Evolutionary conservation across 2,113 vertebrate species (phyloP), one percentile per base, ranked within the genome.

Genomic region (Cynoglossus semilaevis): DNA sequence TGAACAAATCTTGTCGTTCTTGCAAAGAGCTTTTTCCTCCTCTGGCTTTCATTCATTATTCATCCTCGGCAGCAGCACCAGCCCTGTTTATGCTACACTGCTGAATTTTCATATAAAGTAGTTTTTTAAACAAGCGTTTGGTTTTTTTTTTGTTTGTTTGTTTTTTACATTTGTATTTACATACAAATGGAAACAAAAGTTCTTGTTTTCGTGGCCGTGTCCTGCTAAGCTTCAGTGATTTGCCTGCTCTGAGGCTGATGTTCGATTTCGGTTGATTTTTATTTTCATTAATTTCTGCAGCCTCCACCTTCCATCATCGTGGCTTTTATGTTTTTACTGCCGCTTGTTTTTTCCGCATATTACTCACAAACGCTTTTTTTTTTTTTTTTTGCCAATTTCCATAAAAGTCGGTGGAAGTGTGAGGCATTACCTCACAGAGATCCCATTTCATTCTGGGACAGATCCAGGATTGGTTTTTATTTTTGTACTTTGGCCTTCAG

Each of bases 1-100:
- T 17, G 22, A 29, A 29, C 22, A 29, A 29, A 29, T 29, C 22
- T 29, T 29, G 22, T 59, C 54, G 48, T 11, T 19, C 43, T 68
- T 50, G 45, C 53, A 1, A 15, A 62, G 45, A 55, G 42, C 50
- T 67, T 80, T 79, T 34, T 76, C 59, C 75, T 64, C 60, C 46
- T 66, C 38, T 19, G 29, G 5, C 46, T 5, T 13, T 68, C 36
- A 70, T 67, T 70, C 29, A 70, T 78, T 72, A 74, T 78, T 78
- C 51, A 81, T 47, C 40, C 51, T 47, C 22, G 56, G 58, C 17
- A 50, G 51, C 38, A 46, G 46, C 60, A 51, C 68, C 56, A 58
- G 69, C 66, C n/a, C 40, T 69, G 12, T 60, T 72, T 59, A 47
- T 40, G 37, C 9, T 16, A 8, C 42, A 19, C 14, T 50, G 29